Evolutionary conservation across 2,888 invertebrate genomes (phyloP).

Genomic region (Eilema caniola): DNA sequence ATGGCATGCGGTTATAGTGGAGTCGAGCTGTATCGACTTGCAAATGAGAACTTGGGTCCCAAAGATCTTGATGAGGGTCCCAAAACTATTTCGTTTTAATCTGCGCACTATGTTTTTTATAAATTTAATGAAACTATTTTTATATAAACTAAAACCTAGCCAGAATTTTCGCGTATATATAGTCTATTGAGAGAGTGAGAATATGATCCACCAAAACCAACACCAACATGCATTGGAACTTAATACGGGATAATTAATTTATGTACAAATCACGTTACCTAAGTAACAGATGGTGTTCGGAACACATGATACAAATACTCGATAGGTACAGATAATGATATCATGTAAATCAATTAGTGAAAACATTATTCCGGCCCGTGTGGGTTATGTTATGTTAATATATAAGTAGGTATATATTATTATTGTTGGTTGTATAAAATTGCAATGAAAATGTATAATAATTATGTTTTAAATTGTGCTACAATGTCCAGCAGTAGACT

Average conservation of each 20-base stretch:
- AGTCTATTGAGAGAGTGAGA: not conserved
- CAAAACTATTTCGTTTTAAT: no score
- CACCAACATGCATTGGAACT: not conserved
- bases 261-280: not conserved
- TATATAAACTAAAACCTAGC: no score
- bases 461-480: no score
- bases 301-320: not conserved
- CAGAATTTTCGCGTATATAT: no score
- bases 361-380: not conserved
- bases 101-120: no score
- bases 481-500: no score
- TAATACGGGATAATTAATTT: not conserved
- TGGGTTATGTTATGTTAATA: not conserved
- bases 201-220: not conserved
- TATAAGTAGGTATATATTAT: not conserved
- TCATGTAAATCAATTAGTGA: conserved; percentile 1
- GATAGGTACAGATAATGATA: not conserved
- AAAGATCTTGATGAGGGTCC: no score
- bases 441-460: no score
- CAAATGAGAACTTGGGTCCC: no score
- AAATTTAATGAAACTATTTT: no score
- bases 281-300: not conserved
- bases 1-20: no score
- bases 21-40: no score
- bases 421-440: not conserved